Evolutionary conservation across 2,888 invertebrate genomes (phyloP).

Genomic region (Caenorhabditis plicata): DNA sequence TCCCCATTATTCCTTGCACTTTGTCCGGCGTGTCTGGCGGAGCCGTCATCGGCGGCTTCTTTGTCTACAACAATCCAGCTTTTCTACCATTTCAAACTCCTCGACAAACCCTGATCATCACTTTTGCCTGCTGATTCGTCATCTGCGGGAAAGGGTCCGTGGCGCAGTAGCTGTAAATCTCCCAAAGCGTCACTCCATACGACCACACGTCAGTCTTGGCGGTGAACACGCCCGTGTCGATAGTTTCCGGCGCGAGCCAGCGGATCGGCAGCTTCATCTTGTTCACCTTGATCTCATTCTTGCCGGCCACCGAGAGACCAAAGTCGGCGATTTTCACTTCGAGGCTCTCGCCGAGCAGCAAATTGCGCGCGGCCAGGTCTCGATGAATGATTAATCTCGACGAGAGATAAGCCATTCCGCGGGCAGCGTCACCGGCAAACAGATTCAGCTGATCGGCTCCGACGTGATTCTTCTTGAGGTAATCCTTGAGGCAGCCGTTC

Average conservation of each 20-base stretch:
- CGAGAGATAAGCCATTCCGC: slow-evolving; percentile 26
- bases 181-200: slow-evolving; percentile 43
- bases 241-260: slow-evolving; percentile 54
- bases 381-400: slow-evolving; percentile 33
- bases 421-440: slow-evolving; percentile 16
- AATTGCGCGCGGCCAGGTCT: slow-evolving; percentile 36
- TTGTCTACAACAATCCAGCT: too few species aligned
- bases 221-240: slow-evolving; percentile 36
- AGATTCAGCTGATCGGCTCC: slow-evolving; percentile 8
- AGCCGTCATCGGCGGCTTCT: slow-evolving; percentile 10
- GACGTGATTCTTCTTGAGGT: slow-evolving; percentile 13
- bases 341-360: slow-evolving; percentile 16
- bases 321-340: slow-evolving; percentile 39
- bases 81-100: too few species aligned
- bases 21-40: slow-evolving; percentile 18
- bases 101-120: slow-evolving; percentile 18
- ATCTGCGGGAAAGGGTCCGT: slow-evolving; percentile 41
- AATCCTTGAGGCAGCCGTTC: slow-evolving; percentile 37
- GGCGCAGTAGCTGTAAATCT: slow-evolving; percentile 36
- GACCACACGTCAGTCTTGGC: slow-evolving; percentile 52
- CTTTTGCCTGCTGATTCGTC: slow-evolving; percentile 34
- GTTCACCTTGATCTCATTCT: slow-evolving; percentile 32
- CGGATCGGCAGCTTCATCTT: slow-evolving; percentile 45
- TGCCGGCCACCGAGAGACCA: slow-evolving; percentile 30
- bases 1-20: slow-evolving; percentile 18